These are phyloP conservation scores for Pseudomyrmex sp. DNA, from an alignment of 1,140 invertebrate genomes.

Conservation along the genomic window DNA sequence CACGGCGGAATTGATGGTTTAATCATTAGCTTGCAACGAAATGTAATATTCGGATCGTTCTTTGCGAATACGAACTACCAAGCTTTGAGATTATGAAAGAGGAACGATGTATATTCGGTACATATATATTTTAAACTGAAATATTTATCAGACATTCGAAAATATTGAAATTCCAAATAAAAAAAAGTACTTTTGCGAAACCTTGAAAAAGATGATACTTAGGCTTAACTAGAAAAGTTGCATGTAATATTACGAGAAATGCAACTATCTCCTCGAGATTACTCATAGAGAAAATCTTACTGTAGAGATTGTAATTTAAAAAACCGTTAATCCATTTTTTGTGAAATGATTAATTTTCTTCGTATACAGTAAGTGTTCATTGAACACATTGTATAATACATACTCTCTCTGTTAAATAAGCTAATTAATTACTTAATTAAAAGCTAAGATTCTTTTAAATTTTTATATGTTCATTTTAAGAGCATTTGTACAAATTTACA, in stretches of 20 bases:
- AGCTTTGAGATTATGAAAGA: background rate
- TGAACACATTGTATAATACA: background rate
- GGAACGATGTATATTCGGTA: background rate
- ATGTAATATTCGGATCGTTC: constrained; percentile 5
- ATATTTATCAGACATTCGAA: background rate
- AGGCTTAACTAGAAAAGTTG: background rate
- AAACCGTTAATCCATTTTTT: no score
- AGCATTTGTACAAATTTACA: background rate
- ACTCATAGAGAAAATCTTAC: background rate
- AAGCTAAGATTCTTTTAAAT: background rate
- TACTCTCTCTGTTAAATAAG: constrained; percentile 2
- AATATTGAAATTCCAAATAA: background rate
- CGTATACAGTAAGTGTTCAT: constrained; percentile 3
- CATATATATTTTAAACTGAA: background rate
- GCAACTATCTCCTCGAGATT: background rate
- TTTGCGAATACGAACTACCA: background rate
- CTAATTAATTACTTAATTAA: constrained; percentile 24
- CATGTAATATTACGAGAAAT: constrained; percentile 22
- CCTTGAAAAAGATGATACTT: background rate
- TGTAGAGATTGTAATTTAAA: constrained; percentile 44
- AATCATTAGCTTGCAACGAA: constrained; percentile 36
- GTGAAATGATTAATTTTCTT: constrained; percentile 3
- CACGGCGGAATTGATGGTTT: constrained; percentile 58
- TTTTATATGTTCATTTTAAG: constrained; percentile 27
- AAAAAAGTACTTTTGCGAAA: background rate